Percentiles rank a stretch among this genome's conserved stretches.
phyloP scores from a whole-genome alignment of 1,140 invertebrate species.

The Bombus difficillimus region DNA sequence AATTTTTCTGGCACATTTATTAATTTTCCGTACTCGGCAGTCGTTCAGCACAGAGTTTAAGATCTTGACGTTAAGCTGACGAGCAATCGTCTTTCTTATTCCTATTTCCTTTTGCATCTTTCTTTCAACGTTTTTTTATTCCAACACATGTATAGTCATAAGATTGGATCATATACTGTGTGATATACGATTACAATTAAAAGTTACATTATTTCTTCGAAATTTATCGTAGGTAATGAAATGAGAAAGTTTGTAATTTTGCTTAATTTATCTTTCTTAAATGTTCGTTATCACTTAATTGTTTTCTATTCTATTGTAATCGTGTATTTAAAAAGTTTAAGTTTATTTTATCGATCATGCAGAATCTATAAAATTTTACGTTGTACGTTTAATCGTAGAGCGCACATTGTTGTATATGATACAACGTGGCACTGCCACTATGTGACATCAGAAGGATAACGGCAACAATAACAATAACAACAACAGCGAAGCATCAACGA shows the following conservation, averaged over 20 bases:
- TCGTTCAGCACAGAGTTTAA: slow-evolving; percentile 35
- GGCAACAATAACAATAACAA: slow-evolving; percentile 47
- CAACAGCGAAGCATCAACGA: slow-evolving; percentile 46
- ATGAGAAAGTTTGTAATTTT: too few relatives aligned
- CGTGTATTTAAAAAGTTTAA: too few relatives aligned
- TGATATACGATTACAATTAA: background rate
- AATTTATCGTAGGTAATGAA: background rate
- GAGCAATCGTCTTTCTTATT: slow-evolving; percentile 9
- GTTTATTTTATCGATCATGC: too few relatives aligned
- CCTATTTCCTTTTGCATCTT: background rate
- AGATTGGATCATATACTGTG: background rate
- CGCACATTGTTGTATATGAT: slow-evolving; percentile 8
- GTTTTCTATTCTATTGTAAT: too few relatives aligned
- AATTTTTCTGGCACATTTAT: slow-evolving; percentile 66
- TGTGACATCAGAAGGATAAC: slow-evolving; percentile 40
- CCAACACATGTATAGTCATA: background rate
- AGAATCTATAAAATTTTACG: background rate
- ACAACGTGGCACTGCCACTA: slow-evolving; percentile 24
- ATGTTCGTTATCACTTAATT: too few relatives aligned
- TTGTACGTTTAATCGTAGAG: background rate
- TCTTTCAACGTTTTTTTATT: background rate
- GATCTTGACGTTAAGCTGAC: slow-evolving; percentile 49
- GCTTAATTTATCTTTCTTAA: too few relatives aligned
- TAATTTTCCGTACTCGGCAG: slow-evolving; percentile 59
- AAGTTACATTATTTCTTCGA: background rate